These are phyloP conservation scores for Aselliscus stoliczkanus DNA, from an alignment of 2,797 vertebrate species.

Conservation along the genomic window DNA sequence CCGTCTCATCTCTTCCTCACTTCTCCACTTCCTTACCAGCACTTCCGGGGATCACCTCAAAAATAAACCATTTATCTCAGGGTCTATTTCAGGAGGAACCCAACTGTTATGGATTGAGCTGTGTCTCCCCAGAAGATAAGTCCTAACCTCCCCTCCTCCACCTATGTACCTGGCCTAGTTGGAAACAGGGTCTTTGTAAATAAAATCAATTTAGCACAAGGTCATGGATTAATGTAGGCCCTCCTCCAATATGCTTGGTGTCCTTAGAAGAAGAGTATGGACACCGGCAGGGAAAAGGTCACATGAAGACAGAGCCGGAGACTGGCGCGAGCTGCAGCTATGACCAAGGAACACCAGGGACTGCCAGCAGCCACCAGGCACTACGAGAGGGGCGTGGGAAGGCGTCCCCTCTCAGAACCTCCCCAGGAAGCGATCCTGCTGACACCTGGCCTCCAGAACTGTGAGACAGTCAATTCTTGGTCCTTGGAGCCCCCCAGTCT, in stretches of 20 bases:
- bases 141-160: not conserved
- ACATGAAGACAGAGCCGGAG: too few species aligned
- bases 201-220: not conserved
- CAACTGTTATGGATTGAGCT: not conserved
- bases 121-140: not conserved
- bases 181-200: not conserved
- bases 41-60: not conserved
- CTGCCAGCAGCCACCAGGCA: not conserved
- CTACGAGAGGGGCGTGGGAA: not conserved
- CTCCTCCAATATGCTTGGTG: not conserved
- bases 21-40: not conserved
- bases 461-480: not conserved
- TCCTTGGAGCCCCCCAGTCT: not conserved
- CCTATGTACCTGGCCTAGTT: not conserved
- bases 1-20: not conserved
- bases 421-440: accelerated
- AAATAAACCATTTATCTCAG: not conserved
- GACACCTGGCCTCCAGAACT: not conserved
- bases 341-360: not conserved
- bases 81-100: not conserved
- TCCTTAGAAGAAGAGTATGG: not conserved
- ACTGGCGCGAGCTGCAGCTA: accelerated
- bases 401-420: not conserved
- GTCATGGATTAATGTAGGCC: not conserved
- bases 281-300: accelerated